Evolutionary conservation across 2,797 vertebrate genomes (phyloP), one percentile per base, ranked within the genome.

Genomic region (Phalloptychus januarius): DNA sequence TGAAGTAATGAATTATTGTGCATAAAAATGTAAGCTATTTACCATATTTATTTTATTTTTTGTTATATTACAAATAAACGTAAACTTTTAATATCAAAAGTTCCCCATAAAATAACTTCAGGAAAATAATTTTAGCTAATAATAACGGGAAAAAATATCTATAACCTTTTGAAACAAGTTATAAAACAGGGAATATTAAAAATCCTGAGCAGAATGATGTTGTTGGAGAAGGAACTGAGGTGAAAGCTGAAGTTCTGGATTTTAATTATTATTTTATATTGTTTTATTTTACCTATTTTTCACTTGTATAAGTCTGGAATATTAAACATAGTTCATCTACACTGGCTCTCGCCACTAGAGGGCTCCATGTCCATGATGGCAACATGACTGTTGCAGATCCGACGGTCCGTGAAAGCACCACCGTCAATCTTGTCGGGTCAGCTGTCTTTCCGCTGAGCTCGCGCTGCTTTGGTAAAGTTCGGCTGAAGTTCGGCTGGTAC

Each of bases 371-470:
- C 11, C 36, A 12, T 40, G 40, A 69, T 0, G 5, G 11, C 33
- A 13, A 23, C 10, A 36, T 20, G 38, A 40, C 20, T 67, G 10
- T 38, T 5, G 48, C 28, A 40, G 16, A 45, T 74, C 75, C 58
- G 54, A 33, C 8, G 11, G 67, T 71, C 38, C 33, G 0, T 76
- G 82, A 84, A 82, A 11, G 79, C 65, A 44, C 25, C 81, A 38
- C 12, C 40, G 2, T 1, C 2, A n/a, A 16, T 20, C 13, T 42
- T 7, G 69, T 75, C 71, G 44, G 75, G 42, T 44, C 58, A 18
- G 4, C 33, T 38, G 45, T 12, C 50, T 23, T 70, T 45, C 20
- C 11, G 50, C 31, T 36, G 40, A 36, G 45, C 20, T 28, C 56
- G 28, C 2, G 3, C 25, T n/a, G n/a, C 23, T 67, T 42, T 69